Evolutionary conservation across 1,140 invertebrate genomes (phyloP).

Genomic region (Ceratosolen fusciceps): DNA sequence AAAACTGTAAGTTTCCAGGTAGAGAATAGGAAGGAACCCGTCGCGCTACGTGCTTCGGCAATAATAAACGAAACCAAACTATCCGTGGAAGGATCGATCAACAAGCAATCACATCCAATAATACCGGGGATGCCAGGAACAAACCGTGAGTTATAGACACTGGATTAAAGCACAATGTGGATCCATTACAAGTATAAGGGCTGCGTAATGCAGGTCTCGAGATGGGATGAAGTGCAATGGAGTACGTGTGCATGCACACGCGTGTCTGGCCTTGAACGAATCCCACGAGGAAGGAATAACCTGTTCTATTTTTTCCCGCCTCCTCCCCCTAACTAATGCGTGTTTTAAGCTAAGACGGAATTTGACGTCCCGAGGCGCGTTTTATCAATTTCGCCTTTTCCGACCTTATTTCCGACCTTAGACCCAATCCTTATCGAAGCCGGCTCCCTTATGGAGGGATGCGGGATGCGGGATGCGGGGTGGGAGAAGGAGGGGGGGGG

Average conservation of each 20-base stretch:
- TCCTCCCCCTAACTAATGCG: not conserved
- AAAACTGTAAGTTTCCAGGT: not conserved
- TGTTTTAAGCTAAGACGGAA: not conserved
- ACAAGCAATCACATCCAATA: slow-evolving; percentile 23
- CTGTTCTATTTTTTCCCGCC: not conserved
- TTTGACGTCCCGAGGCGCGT: not conserved
- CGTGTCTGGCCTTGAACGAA: not conserved
- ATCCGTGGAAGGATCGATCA: not conserved
- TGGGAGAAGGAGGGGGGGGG: no score
- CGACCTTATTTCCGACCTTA: not conserved
- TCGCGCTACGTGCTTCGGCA: not conserved
- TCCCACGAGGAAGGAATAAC: not conserved
- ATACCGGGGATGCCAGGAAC: not conserved
- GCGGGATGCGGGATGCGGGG: no score
- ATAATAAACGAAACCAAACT: not conserved
- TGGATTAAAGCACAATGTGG: not conserved
- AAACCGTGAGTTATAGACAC: slow-evolving; percentile 11
- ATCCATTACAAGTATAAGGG: no score
- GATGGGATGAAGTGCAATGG: not conserved
- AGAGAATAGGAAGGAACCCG: not conserved
- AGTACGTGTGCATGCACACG: slow-evolving; percentile 10
- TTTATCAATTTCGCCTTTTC: not conserved
- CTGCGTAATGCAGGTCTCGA: not conserved
- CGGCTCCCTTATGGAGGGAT: no score
- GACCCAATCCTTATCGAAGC: not conserved